Conservation (phyloP, 2,797 vertebrate genomes). For the Rhabdomys pumilio region DNA sequence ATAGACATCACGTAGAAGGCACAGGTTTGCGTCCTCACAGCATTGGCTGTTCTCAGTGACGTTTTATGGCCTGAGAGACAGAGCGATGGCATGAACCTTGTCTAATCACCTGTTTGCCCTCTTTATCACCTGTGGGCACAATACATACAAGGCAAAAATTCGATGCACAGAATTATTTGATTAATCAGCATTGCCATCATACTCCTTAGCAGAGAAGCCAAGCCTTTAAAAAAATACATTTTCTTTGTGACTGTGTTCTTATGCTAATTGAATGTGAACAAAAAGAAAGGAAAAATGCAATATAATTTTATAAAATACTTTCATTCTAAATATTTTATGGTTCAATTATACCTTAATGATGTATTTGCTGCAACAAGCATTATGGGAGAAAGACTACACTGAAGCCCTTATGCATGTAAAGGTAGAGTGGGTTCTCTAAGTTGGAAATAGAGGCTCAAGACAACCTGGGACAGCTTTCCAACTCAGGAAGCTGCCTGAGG, state of each 20-base stretch:
- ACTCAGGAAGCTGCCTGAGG: neutral
- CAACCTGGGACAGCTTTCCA: neutral
- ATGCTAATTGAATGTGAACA: conserved; percentile 48
- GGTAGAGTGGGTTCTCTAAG: neutral
- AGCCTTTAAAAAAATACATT: neutral
- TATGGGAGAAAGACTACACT: neutral
- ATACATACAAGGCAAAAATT: neutral
- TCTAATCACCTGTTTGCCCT: neutral
- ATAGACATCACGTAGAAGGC: neutral
- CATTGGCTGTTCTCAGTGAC: neutral
- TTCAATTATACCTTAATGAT: conserved; percentile 31
- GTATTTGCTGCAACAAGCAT: neutral
- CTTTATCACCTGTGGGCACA: neutral
- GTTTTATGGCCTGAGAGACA: neutral
- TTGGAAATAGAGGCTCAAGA: neutral
- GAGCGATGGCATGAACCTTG: neutral
- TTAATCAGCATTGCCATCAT: neutral
- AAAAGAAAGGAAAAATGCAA: neutral
- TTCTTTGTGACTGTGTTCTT: neutral
- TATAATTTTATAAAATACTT: conserved; percentile 50
- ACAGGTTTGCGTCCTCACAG: neutral
- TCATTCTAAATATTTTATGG: conserved; percentile 47
- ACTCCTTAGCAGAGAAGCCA: conserved; percentile 8
- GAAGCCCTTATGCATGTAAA: neutral
- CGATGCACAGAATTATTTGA: neutral